These are phyloP conservation scores for Caradrina kadenii DNA, from an alignment of 2,888 invertebrate species.

Conservation along the genomic window DNA sequence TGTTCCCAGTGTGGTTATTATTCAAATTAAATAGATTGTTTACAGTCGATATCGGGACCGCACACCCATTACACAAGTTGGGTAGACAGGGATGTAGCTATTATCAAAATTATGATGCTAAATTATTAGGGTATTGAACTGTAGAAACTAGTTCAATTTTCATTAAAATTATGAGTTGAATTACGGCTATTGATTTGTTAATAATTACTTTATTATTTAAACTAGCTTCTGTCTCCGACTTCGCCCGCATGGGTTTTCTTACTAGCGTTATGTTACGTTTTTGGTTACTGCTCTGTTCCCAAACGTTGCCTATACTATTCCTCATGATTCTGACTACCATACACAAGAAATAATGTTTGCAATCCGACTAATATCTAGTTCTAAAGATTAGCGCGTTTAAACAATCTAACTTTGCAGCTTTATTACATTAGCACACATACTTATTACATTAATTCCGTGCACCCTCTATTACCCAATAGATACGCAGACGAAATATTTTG, in stretches of 20 bases:
- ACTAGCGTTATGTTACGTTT: too few species aligned
- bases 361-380: too few species aligned
- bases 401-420: too few species aligned
- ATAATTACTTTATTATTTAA: constrained; percentile 5
- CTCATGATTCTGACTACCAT: too few species aligned
- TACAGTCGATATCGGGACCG: constrained; percentile 46
- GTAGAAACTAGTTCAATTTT: constrained; percentile 12
- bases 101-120: constrained; percentile 34
- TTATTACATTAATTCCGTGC: too few species aligned
- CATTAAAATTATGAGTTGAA: constrained; percentile 2
- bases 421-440: too few species aligned
- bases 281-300: too few species aligned
- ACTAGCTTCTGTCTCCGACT: too few species aligned
- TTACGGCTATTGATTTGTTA: not conserved
- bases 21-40: constrained; percentile 63
- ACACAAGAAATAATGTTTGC: too few species aligned
- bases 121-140: constrained; percentile 17
- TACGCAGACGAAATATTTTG: not conserved
- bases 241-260: too few species aligned
- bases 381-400: too few species aligned
- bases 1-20: constrained; percentile 53
- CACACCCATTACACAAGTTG: constrained; percentile 30
- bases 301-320: too few species aligned
- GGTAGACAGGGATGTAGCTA: constrained; percentile 24
- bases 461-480: not conserved